Evolutionary conservation across 92 coral and sea anemone species (phyloP), one percentile per base, ranked within the genome.

Genomic region (Heliopora coerulea): DNA sequence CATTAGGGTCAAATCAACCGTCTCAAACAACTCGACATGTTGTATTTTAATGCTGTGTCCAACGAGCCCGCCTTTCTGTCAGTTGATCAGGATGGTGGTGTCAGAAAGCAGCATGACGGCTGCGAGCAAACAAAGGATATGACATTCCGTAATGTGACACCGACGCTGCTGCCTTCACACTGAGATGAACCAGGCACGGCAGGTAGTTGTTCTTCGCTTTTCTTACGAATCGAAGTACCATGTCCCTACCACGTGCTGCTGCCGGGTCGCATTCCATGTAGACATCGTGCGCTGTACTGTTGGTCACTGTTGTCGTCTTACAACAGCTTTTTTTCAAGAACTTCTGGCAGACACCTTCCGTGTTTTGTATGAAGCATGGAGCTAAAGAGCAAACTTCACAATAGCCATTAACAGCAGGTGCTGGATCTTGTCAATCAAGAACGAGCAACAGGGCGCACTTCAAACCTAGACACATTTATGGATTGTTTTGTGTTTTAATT

Each of bases 331-430:
- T 5, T 2, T 3, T 3, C 52, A n/a, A 46, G 3, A 2, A 46
- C n/a, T 46, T 46, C 52, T 46, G 52, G 83, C 74, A 83, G 79
- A 93, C 70, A 82, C 90, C 59, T 88, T 85, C 84, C 85, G 85
- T 78, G 86, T 81, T 83, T 86, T 87, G 83, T 84, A 80, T 83
- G 87, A 68, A 82, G 80, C 85, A 85, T 84, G 87, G 70, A 54
- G 79, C 87, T 82, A 79, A 82, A 86, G 82, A 82, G 91, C 62
- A 83, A 86, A 91, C 97, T 80, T 81, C 86, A 85, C 93, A 86
- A 91, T 86, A 95, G 90, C 91, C 86, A 93, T 90, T 89, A 87
- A 65, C 93, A 90, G 98, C 98, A 93, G 98, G 96, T 93, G 98
- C 82, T 84, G 93, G 80, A 63, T 50, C 80, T 84, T 87, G 98